Conservation (phyloP, 2,113 vertebrate genomes). For the Etheostoma spectabile region DNA sequence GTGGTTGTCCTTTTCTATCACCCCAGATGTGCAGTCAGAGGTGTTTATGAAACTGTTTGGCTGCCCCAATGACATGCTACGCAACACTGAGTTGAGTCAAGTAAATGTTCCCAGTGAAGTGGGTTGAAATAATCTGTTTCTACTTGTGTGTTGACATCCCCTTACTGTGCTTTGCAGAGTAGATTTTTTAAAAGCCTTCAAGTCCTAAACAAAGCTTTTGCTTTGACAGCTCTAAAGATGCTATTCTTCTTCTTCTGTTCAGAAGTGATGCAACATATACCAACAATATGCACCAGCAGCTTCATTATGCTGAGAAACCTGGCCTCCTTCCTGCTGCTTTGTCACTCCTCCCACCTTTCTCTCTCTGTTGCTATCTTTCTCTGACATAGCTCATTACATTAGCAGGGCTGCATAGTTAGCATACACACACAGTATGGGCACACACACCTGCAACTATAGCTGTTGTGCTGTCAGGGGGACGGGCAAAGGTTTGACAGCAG, state of each 20-base stretch:
- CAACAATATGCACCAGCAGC: constrained; percentile 51
- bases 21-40: constrained; percentile 15
- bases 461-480: constrained; percentile 19
- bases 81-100: constrained; percentile 28
- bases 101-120: constrained; percentile 19
- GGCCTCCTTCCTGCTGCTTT: constrained; percentile 56
- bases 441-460: constrained; percentile 45
- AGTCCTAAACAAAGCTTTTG: constrained; percentile 36
- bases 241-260: constrained; percentile 29
- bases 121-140: constrained; percentile 19
- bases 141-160: constrained; percentile 12
- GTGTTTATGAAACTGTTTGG: constrained; percentile 18
- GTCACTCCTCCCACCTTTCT: constrained; percentile 42
- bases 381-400: constrained; percentile 67
- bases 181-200: constrained; percentile 29
- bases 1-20: constrained; percentile 23
- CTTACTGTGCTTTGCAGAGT: constrained; percentile 21
- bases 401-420: constrained; percentile 41
- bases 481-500: constrained; percentile 68
- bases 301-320: constrained; percentile 47
- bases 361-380: constrained; percentile 43
- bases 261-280: constrained; percentile 60
- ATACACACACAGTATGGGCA: constrained; percentile 4
- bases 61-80: constrained; percentile 19
- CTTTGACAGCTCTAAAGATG: constrained; percentile 46